Percentiles rank a stretch among this genome's conserved stretches.
Conservation (phyloP, 2,888 invertebrate genomes). For the Tenthredo mesomela region DNA sequence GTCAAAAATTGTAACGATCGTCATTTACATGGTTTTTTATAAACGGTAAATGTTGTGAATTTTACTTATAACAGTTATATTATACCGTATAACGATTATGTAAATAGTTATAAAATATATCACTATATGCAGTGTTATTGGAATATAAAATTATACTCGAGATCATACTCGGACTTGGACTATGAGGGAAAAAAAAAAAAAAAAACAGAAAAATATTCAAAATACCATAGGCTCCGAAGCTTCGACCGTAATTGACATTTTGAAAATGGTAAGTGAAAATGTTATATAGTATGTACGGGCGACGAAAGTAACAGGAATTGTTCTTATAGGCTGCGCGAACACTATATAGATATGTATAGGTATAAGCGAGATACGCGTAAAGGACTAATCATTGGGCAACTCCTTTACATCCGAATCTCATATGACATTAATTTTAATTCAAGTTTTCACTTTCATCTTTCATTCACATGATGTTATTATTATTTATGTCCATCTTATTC, state of each 20-base stretch:
- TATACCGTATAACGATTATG: conserved; percentile 52
- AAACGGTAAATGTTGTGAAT: conserved; percentile 50
- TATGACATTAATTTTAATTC: background rate
- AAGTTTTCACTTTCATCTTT: background rate
- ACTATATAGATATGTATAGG: background rate
- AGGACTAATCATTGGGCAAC: background rate
- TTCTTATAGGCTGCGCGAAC: background rate
- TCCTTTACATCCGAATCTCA: background rate
- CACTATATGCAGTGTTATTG: conserved; percentile 56
- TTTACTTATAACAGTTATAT: conserved; percentile 50
- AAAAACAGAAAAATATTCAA: background rate
- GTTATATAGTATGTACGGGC: conserved; percentile 36
- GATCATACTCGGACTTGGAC: background rate
- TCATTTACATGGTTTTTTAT: conserved; percentile 49
- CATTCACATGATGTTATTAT: background rate
- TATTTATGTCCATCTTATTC: background rate
- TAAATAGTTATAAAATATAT: conserved; percentile 58
- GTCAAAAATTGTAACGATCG: conserved; percentile 18
- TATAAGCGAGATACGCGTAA: background rate
- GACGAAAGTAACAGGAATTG: conserved; percentile 36
- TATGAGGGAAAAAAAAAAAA: background rate
- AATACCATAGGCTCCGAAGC: conserved; percentile 10
- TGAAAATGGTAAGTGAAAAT: conserved; percentile 33
- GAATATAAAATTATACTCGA: conserved; percentile 50
- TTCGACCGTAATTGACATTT: conserved; percentile 45